These are phyloP conservation scores for Minunthozetes semirufus DNA, from an alignment of 2,888 invertebrate genomes.

Conservation along the genomic window DNA sequence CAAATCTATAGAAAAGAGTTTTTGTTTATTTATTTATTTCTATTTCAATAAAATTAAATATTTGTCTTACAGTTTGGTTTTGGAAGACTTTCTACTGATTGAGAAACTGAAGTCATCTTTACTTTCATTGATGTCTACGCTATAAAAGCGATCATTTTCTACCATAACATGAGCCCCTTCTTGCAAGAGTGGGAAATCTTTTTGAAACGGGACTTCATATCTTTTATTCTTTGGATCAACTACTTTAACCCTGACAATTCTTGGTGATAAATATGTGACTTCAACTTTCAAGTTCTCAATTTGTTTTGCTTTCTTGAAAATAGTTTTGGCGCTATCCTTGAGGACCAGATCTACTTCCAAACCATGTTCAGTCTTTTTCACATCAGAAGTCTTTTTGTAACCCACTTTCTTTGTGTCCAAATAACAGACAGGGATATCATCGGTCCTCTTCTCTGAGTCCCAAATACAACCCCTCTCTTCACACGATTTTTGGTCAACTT, in stretches of 20 bases:
- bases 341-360: not conserved
- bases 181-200: constrained; percentile 33
- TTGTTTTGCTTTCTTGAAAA: not conserved
- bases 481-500: not conserved
- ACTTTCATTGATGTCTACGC: not conserved
- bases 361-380: not conserved
- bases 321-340: not conserved
- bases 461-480: not conserved
- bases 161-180: too few species aligned
- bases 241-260: constrained; percentile 39
- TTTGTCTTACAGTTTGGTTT: constrained; percentile 24
- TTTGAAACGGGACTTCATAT: constrained; percentile 40
- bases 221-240: constrained; percentile 32
- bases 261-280: constrained; percentile 36
- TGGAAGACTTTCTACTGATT: not conserved
- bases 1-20: too few species aligned
- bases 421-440: not conserved
- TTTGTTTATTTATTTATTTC: too few species aligned
- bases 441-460: too few species aligned
- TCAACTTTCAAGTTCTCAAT: constrained; percentile 28
- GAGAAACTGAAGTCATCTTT: constrained; percentile 1
- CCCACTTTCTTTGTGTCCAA: not conserved
- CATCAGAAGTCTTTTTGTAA: not conserved
- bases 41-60: not conserved
- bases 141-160: not conserved